phyloP scores from a whole-genome alignment of 2,797 vertebrate species.

The Melopsittacus undulatus region DNA sequence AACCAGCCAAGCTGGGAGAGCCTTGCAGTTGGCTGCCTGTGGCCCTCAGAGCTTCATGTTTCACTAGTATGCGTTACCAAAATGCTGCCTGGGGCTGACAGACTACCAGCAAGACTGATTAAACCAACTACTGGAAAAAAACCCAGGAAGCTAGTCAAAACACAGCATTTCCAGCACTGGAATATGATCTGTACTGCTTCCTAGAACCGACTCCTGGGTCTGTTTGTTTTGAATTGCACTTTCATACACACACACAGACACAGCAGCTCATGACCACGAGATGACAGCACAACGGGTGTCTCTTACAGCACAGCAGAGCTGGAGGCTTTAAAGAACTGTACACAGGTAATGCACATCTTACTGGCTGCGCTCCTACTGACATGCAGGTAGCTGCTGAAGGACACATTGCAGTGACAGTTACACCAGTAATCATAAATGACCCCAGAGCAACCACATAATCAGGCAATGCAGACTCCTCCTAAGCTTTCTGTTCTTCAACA shows the following conservation, averaged over 20 bases:
- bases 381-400: not conserved
- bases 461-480: not conserved
- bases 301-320: not conserved
- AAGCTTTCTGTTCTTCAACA: not conserved
- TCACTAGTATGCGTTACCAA: not conserved
- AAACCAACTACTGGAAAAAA: slow-evolving; percentile 6
- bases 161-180: not conserved
- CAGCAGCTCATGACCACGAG: accelerated
- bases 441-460: not conserved
- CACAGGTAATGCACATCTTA: not conserved
- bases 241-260: not conserved
- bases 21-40: not conserved
- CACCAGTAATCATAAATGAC: not conserved
- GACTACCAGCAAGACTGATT: not conserved
- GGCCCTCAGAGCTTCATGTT: not conserved
- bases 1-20: not conserved
- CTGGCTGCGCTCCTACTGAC: not conserved
- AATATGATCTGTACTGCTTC: not conserved
- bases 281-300: not conserved
- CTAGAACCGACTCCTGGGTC: accelerated
- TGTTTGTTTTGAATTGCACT: not conserved
- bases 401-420: not conserved
- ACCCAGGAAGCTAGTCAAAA: slow-evolving; percentile 7
- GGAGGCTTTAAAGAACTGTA: not conserved
- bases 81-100: not conserved